phyloP scores from a whole-genome alignment of 2,888 invertebrate species.

The Marronus borbonicus region DNA sequence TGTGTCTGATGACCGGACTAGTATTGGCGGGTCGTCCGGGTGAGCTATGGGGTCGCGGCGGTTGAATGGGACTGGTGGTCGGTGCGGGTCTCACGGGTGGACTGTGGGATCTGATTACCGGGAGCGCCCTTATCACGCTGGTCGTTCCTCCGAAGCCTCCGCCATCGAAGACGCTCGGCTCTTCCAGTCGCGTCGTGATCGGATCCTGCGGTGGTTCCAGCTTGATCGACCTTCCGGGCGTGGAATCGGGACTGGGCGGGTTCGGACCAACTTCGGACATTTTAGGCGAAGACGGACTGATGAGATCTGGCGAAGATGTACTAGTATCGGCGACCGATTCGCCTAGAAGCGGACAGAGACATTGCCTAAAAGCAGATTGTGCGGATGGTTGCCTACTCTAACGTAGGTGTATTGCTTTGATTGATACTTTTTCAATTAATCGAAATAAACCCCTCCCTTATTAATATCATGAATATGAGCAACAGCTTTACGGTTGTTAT shows the following conservation, averaged over 20 bases:
- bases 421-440: conserved; percentile 16
- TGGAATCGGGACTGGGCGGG: conserved; percentile 76
- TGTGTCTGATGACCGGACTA: conserved; percentile 67
- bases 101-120: conserved; percentile 67
- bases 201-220: conserved; percentile 69
- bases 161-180: conserved; percentile 74
- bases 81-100: conserved; percentile 66
- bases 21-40: conserved; percentile 67
- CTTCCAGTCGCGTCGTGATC: conserved; percentile 69
- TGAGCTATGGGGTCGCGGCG: conserved; percentile 69
- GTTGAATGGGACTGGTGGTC: conserved; percentile 66
- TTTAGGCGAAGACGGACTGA: conserved; percentile 88
- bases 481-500: too few relatives aligned
- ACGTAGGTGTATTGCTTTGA: conserved; percentile 47
- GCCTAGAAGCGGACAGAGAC: conserved; percentile 76
- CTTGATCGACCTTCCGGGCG: conserved; percentile 74
- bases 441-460: too few relatives aligned
- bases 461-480: too few relatives aligned
- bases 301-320: conserved; percentile 91
- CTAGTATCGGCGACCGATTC: conserved; percentile 95
- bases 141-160: conserved; percentile 62
- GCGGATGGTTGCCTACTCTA: conserved; percentile 67
- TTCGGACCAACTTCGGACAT: conserved; percentile 77
- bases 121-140: conserved; percentile 66
- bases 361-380: conserved; percentile 68